Base-by-base conservation (phyloP, 2,113 vertebrate genomes). In the Stigmatopora nigra region DNA sequence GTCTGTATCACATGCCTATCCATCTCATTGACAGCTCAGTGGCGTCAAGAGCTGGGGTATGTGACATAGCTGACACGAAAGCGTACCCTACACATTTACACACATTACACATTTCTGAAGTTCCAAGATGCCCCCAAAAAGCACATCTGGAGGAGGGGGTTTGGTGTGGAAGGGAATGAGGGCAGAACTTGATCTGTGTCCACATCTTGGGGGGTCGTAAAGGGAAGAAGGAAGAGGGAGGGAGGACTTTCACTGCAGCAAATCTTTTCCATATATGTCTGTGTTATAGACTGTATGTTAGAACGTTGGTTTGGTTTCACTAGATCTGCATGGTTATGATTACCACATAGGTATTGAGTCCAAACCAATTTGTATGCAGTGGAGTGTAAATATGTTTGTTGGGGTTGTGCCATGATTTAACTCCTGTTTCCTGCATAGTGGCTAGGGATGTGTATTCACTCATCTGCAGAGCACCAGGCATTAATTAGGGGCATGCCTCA, bases 11-110 rank as follows among this genome's bases (percentile, higher is more conserved):
- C 76, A 78, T 82, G 72, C 22, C 83, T 69, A 88, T 91, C 83
- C 71, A 82, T 92, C 87, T 90, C 73, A 70, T 44, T 91, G 91
- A 89, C 88, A 90, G 86, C 71, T 65, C 73, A 7, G 77, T 76
- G 84, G 88, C 84, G 72, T 91, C 88, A 86, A 87, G 77, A 86
- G 85, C 79, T 75, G 77, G 68, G 49, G 82, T 74, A 82, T 85
- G 86, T 81, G 82, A 90, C 88, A 86, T 86, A 84, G 82, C 86
- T 44, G 74, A 82, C 83, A 77, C 61, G 48, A 78, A 77, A 84
- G 83, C 63, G 73, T 82, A 82, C 62, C 77, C 66, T 73, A 55
- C 76, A 61, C 76, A 77, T 71, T 77, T 68, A 68, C 52, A 45
- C 72, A 61, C 70, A 73, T n/a, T 22, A 77, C 36, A 75, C 63